Base-by-base conservation (phyloP, 2,797 vertebrate species). In the Alectoris magna region DNA sequence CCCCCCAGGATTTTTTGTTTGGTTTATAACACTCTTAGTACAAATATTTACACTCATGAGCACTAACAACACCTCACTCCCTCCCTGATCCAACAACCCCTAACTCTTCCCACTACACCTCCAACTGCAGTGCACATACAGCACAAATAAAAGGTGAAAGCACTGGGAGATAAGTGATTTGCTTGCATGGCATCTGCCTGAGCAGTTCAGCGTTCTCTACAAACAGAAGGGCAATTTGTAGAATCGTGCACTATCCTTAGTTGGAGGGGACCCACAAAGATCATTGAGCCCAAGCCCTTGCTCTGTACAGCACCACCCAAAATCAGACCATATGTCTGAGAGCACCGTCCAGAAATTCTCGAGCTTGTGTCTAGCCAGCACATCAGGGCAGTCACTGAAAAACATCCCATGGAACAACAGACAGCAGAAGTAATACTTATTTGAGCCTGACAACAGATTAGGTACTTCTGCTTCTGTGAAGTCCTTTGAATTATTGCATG, bases 401-500 rank as follows among this genome's bases (percentile, higher is more conserved):
- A 80, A 55, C 11, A 71, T 14, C 23, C 39, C 19, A 38, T 2
- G 19, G 13, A 70, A 41, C 29, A 84, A 59, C 17, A 60, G 14
- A n/a, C 9, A 78, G 55, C 24, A 90, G 41, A 63, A 63, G 16
- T 10, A 29, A 6, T 29, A 19, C 38, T 10, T 41, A 17, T 29
- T 63, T 21, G 38, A 91, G 11, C 22, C 29, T 8, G 2, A 75
- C 29, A 84, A 48, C 81, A 48, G 8, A 66, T 21, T 11, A 41
- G 17, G 19, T 34, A 74, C 22, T 71, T 87, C 4, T 84, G 22
- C 48, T 56, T 60, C 44, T 64, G 27, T 9, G 27, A 84, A 21
- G 2, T 0, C 0, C 36, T 53, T 12, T 1, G 0, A 11, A 34
- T 51, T n/a, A 39, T 1, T 12, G 15, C 64, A 36, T 13, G 44